Base-by-base conservation (phyloP, 2,888 invertebrate genomes). In the Entomobrya multifasciata region DNA sequence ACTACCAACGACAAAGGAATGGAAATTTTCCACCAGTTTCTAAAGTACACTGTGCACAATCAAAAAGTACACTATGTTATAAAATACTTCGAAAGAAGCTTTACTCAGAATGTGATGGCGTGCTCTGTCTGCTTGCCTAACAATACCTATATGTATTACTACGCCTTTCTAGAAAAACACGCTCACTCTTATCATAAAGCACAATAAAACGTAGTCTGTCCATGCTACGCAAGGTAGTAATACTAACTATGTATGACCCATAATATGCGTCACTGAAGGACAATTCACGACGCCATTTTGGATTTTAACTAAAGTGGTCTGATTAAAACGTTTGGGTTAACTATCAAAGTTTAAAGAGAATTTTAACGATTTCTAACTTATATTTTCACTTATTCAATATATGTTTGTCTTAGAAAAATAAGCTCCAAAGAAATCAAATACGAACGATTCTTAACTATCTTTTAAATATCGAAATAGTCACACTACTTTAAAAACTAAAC, bases 201-300 rank as follows among this genome's bases (percentile, higher is more conserved):
- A 57, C 13, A 10, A n/a, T 57, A 8, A 15, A 15, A 3, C 25
- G 5, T 20, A 11, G n/a, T 27, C 49, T 52, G 25, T 74, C 72
- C n/a, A n/a, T n/a, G n/a, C 72, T 52, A 17, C 49, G 15, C 25
- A 49, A 13, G n/a, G 15, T 47, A 62, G 20, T 25, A n/a, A 20
- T n/a, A 13, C 36, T 65, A 20, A n/a, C n/a, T 47, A 20, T 47
- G 47, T 17, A 30, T 81, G 60, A 82, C 77, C 77, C 65, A 84
- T 55, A 67, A 10, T 22, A 10, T 85, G 77, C 78, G 84, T 85
- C 84, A 85, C 20, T 17, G 67, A 85, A 85, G 84, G 84, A 85
- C 84, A 52, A 65, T n/a, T 27, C 27, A n/a, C 41, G 84, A 85
- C 84, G 84, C 84, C 84, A 85, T 85, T 78, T 85, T 85, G 84